Evolutionary conservation across 2,797 vertebrate species (phyloP).

Genomic region (Chelonia mydas): DNA sequence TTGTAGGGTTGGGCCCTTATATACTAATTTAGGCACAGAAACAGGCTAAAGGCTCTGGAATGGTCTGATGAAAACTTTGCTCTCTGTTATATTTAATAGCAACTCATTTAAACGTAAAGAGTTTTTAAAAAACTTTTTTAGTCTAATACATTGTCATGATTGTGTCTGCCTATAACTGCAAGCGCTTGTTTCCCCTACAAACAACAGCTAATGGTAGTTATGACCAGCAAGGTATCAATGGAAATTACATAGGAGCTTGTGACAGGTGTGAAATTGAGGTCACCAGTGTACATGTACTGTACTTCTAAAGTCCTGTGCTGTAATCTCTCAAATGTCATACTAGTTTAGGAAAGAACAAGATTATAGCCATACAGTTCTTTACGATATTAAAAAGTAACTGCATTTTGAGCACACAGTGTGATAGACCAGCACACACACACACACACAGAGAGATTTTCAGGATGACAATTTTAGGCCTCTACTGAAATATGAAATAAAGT

Average conservation of each 20-base stretch:
- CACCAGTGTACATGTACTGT: not conserved
- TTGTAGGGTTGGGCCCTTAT: not conserved
- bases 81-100: not conserved
- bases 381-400: not conserved
- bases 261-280: not conserved
- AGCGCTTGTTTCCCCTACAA: not conserved
- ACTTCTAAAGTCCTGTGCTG: not conserved
- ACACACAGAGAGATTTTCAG: not conserved
- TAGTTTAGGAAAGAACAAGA: not conserved
- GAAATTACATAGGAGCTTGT: not conserved
- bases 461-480: not conserved
- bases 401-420: conserved; percentile 1
- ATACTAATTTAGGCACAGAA: not conserved
- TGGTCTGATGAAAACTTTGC: not conserved
- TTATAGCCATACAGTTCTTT: not conserved
- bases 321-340: not conserved
- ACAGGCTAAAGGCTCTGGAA: not conserved
- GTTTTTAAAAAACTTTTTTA: not conserved
- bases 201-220: conserved; percentile 2
- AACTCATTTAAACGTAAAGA: not conserved
- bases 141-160: not conserved
- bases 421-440: not conserved
- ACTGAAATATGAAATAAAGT: not conserved
- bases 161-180: conserved; percentile 1
- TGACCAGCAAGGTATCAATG: not conserved